Conservation (phyloP, 2,113 vertebrate genomes). For the Arizona elegans region DNA sequence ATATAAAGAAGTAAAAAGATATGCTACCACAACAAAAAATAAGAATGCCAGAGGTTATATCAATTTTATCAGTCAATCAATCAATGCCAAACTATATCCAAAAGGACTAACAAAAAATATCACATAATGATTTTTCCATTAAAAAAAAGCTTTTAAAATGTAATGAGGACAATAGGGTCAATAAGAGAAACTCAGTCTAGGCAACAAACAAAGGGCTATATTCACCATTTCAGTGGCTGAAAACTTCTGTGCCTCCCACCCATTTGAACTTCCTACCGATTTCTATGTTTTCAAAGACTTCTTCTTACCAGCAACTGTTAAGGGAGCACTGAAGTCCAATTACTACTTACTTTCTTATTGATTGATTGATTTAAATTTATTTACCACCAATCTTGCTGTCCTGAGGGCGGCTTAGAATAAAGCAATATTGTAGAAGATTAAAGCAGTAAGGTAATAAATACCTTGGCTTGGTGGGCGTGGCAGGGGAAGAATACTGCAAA, state of each 20-base stretch:
- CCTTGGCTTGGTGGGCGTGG: background rate
- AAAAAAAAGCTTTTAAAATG: background rate
- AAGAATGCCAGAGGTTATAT: background rate
- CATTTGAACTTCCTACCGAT: background rate
- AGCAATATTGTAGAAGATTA: background rate
- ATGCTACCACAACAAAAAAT: background rate
- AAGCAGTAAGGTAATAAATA: background rate
- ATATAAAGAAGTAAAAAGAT: background rate
- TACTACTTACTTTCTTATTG: background rate
- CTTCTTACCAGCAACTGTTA: background rate
- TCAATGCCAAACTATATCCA: background rate
- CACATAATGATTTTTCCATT: background rate
- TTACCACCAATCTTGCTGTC: background rate
- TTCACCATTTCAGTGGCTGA: background rate
- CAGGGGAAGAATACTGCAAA: no score
- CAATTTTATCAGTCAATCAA: background rate
- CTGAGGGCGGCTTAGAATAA: background rate
- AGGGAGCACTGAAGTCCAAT: background rate
- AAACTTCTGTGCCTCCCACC: background rate
- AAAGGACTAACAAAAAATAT: background rate
- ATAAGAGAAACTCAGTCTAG: background rate
- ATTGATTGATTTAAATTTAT: background rate
- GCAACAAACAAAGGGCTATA: background rate
- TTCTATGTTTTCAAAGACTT: background rate
- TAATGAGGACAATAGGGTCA: background rate